Evolutionary conservation across 2,888 invertebrate species (phyloP).

Genomic region (Diarsia rubi): DNA sequence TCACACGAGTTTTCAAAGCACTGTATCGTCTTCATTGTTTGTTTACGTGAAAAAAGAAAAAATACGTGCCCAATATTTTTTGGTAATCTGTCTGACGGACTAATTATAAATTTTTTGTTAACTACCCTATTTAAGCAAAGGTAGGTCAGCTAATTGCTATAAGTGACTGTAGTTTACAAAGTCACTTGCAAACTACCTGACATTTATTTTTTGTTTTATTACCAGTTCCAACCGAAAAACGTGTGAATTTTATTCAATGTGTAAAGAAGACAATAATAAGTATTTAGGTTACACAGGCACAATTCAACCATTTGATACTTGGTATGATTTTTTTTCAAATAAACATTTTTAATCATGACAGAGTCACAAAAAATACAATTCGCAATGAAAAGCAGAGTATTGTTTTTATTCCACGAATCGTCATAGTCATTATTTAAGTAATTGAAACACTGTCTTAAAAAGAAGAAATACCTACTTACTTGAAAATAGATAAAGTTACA

Average conservation of each 20-base stretch:
- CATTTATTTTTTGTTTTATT: neutral
- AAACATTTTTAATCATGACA: conserved; percentile 6
- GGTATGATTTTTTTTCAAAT: neutral
- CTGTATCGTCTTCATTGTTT: too few relatives aligned
- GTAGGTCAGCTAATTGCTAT: too few relatives aligned
- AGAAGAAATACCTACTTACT: conserved; percentile 43
- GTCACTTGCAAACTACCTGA: neutral
- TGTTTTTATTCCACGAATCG: conserved; percentile 41
- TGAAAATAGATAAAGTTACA: conserved; percentile 54
- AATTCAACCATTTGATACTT: neutral
- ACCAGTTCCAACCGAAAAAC: neutral
- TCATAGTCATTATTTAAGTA: conserved; percentile 27
- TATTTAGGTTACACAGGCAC: neutral
- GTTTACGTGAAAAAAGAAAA: too few relatives aligned
- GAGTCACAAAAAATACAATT: conserved; percentile 4
- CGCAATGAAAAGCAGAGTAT: conserved; percentile 27
- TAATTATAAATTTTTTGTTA: too few relatives aligned
- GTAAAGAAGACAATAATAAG: neutral
- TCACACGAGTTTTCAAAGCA: too few relatives aligned
- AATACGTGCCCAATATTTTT: too few relatives aligned
- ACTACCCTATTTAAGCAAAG: too few relatives aligned
- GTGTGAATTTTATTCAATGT: neutral
- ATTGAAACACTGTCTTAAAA: conserved; percentile 46
- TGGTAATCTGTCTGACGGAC: too few relatives aligned
- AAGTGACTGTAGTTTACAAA: neutral